These are phyloP conservation scores for Pachycephala philippinensis DNA, from an alignment of 2,113 vertebrate species.

Conservation along the genomic window DNA sequence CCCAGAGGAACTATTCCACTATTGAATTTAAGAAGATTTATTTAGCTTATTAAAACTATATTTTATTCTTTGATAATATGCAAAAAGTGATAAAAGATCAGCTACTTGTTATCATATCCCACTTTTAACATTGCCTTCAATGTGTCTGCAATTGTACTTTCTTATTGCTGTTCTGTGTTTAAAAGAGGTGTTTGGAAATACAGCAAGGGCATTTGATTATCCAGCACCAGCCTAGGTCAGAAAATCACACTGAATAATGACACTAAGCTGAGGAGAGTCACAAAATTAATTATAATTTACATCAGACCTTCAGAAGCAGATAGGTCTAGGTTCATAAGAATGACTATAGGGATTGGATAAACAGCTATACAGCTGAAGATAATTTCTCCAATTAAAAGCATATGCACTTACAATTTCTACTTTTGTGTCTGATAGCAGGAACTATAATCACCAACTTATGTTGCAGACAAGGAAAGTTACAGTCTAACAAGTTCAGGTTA, in stretches of 20 bases:
- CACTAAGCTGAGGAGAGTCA: neutral
- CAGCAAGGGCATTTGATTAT: neutral
- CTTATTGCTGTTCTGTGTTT: neutral
- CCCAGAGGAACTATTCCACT: conserved; percentile 22
- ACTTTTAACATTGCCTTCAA: neutral
- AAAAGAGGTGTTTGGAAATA: neutral
- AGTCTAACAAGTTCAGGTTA: neutral
- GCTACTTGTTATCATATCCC: neutral
- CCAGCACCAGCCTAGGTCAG: neutral
- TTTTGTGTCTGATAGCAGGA: neutral
- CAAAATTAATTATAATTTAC: conserved; percentile 34
- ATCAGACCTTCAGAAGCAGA: neutral
- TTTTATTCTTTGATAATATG: conserved; percentile 30
- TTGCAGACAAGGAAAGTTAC: neutral
- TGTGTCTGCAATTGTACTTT: neutral
- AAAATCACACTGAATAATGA: conserved; percentile 29
- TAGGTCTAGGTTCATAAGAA: neutral
- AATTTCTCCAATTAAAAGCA: conserved; percentile 19
- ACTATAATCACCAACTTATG: neutral
- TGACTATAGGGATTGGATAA: conserved; percentile 18
- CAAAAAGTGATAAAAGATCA: neutral
- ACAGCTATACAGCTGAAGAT: conserved; percentile 5
- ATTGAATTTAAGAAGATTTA: conserved; percentile 37
- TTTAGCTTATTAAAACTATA: conserved; percentile 24
- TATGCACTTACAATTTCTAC: conserved; percentile 6